phyloP scores from a whole-genome alignment of 2,113 vertebrate genomes.

The Petroica traversi region DNA sequence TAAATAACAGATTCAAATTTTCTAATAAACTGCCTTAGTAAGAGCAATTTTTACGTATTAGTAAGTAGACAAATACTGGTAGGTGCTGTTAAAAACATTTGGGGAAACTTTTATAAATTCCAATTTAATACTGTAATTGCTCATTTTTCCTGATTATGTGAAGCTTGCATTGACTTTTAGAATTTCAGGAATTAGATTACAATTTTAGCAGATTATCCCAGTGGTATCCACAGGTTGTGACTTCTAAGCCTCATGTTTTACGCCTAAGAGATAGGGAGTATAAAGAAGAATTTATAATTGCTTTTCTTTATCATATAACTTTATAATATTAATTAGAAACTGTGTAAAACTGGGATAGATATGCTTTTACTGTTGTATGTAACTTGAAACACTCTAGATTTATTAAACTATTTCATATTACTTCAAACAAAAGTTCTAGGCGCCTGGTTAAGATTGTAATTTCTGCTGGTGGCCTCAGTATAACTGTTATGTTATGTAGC shows the following conservation, averaged over 20 bases:
- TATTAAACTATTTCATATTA: neutral
- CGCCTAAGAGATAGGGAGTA: neutral
- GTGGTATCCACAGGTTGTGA: neutral
- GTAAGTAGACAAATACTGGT: neutral
- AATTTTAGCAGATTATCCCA: neutral
- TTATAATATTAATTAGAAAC: neutral
- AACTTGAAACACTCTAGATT: neutral
- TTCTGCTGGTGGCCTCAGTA: neutral
- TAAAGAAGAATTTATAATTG: neutral
- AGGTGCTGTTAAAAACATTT: neutral
- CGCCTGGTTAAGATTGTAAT: neutral
- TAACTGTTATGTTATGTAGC: neutral
- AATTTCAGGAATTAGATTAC: neutral
- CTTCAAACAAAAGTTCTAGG: neutral
- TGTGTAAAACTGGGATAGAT: neutral
- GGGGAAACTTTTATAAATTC: neutral
- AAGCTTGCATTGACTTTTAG: neutral
- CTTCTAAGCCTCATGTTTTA: neutral
- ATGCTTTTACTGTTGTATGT: neutral
- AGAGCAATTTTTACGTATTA: neutral
- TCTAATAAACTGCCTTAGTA: neutral
- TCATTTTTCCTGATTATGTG: neutral
- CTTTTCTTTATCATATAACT: neutral
- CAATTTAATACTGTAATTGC: neutral
- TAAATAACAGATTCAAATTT: neutral